Conservation (phyloP, 2,888 invertebrate genomes). For the Bembecia ichneumoniformis region DNA sequence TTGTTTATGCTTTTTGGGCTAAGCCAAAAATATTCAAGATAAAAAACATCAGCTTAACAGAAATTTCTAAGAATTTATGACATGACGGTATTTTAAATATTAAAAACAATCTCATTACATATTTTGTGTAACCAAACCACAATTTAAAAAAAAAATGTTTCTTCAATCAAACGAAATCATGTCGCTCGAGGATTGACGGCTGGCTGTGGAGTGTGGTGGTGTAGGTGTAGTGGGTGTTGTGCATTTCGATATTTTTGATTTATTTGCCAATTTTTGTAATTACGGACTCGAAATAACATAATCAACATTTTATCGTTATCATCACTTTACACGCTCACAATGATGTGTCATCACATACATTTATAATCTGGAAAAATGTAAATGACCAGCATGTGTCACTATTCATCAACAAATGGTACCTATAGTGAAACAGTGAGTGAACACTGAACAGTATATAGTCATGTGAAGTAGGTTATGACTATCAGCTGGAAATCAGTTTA, state of each 20-base stretch:
- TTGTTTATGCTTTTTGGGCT: too few species aligned
- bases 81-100: too few species aligned
- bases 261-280: constrained; percentile 20
- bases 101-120: too few species aligned
- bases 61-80: too few species aligned
- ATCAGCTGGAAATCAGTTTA: constrained; percentile 43
- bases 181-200: constrained; percentile 31
- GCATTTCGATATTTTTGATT: constrained; percentile 13
- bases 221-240: constrained; percentile 7
- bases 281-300: constrained; percentile 15
- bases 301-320: constrained; percentile 9
- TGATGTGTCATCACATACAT: constrained; percentile 35
- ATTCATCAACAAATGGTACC: constrained; percentile 58
- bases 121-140: too few species aligned
- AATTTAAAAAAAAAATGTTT: too few species aligned
- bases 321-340: constrained; percentile 16
- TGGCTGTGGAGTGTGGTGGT: constrained; percentile 25
- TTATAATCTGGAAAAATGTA: constrained; percentile 37
- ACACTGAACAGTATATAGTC: constrained; percentile 49
- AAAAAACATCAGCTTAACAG: too few species aligned
- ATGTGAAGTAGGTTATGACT: constrained; percentile 64
- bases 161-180: constrained; percentile 5
- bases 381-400: constrained; percentile 64
- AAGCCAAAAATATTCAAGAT: too few species aligned
- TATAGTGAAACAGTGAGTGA: constrained; percentile 57